These are phyloP conservation scores for Argentina silus DNA, from an alignment of 2,797 vertebrate genomes.

Conservation along the genomic window DNA sequence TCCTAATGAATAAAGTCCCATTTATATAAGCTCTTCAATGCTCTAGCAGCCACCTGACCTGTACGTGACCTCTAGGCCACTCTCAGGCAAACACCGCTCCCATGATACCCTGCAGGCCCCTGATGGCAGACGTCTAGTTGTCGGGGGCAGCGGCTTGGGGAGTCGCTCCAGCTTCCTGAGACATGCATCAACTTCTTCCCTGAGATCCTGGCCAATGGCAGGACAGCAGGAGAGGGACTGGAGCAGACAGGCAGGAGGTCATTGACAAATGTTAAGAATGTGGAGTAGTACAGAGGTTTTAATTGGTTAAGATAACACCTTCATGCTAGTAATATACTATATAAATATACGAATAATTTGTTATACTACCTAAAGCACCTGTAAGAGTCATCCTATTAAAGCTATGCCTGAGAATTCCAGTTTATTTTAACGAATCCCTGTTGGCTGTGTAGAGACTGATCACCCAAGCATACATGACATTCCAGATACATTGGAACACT, in stretches of 20 bases:
- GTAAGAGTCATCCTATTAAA: neutral
- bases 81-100: slow-evolving; percentile 47
- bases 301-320: neutral
- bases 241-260: slow-evolving; percentile 19
- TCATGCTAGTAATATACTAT: too few species aligned
- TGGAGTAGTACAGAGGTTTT: neutral
- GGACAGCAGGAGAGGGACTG: slow-evolving; percentile 46
- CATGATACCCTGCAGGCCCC: slow-evolving; percentile 46
- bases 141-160: slow-evolving; percentile 48
- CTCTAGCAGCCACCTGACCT: slow-evolving; percentile 42
- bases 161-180: slow-evolving; percentile 55
- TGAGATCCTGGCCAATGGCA: slow-evolving; percentile 52
- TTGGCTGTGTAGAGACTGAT: neutral
- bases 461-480: neutral
- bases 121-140: slow-evolving; percentile 30
- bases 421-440: neutral
- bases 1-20: neutral
- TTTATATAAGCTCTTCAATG: neutral
- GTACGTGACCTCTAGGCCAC: slow-evolving; percentile 59
- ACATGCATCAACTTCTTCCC: slow-evolving; percentile 58
- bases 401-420: neutral
- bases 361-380: too few species aligned
- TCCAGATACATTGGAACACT: neutral
- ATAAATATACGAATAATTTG: too few species aligned
- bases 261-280: slow-evolving; percentile 8